Percentiles rank a stretch among this genome's conserved stretches.
Conservation (phyloP, 2,888 invertebrate genomes). For the Acronicta psi region DNA sequence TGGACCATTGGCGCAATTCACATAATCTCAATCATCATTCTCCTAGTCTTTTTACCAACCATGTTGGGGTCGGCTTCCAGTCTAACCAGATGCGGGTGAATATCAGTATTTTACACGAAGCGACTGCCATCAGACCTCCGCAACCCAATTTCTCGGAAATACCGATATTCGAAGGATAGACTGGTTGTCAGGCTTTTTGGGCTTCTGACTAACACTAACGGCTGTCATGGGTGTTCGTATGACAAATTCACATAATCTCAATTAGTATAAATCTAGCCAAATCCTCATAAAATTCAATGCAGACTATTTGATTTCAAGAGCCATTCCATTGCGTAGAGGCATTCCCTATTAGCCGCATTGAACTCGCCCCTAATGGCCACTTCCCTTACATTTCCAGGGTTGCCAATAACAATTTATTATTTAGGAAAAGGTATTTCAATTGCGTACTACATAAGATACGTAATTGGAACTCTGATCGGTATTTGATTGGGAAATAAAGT, state of each 20-base stretch:
- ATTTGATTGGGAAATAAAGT: slow-evolving; percentile 14
- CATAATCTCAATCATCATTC: too few relatives aligned
- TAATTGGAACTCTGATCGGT: background rate
- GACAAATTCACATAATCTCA: background rate
- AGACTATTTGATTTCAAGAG: slow-evolving; percentile 55
- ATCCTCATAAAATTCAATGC: slow-evolving; percentile 25
- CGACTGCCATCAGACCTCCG: too few relatives aligned
- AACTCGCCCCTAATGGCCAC: slow-evolving; percentile 58
- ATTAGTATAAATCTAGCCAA: background rate
- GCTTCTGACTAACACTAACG: too few relatives aligned
- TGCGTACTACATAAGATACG: background rate
- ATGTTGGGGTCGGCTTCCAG: too few relatives aligned
- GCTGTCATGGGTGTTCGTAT: too few relatives aligned
- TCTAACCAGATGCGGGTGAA: too few relatives aligned
- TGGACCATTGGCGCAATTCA: too few relatives aligned
- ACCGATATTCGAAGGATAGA: too few relatives aligned
- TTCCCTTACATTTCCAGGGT: slow-evolving; percentile 58
- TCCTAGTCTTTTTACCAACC: too few relatives aligned
- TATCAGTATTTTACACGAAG: too few relatives aligned
- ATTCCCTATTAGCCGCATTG: slow-evolving; percentile 62
- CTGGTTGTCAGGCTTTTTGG: too few relatives aligned
- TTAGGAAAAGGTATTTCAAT: slow-evolving; percentile 16
- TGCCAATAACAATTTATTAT: slow-evolving; percentile 38
- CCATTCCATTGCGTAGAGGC: slow-evolving; percentile 53
- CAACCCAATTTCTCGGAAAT: too few relatives aligned